Percentiles rank a stretch among this genome's conserved stretches.
phyloP scores from a whole-genome alignment of 2,797 vertebrate species.

The Hephaestus fuliginosus region DNA sequence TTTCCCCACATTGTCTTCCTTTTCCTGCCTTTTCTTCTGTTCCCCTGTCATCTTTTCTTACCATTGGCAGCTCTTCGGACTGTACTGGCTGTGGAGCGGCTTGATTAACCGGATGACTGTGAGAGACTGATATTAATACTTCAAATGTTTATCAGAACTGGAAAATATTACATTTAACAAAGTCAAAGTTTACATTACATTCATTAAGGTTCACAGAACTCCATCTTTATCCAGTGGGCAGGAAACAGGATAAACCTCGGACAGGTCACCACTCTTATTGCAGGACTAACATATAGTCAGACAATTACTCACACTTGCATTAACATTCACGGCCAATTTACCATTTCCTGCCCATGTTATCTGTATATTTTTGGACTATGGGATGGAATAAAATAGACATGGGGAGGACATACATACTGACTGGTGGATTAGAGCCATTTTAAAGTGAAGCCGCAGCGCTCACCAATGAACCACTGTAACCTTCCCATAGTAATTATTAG shows the following conservation, averaged over 20 bases:
- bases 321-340: neutral
- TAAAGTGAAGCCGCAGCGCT: neutral
- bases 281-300: neutral
- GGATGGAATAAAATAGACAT: neutral
- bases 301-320: neutral
- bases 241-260: neutral
- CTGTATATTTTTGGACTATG: neutral
- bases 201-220: neutral
- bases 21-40: neutral
- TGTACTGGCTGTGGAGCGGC: neutral
- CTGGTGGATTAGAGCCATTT: neutral
- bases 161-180: too few relatives aligned
- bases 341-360: neutral
- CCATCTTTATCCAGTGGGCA: neutral
- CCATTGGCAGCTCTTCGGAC: conserved; percentile 11
- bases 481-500: too few relatives aligned
- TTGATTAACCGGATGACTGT: conserved; percentile 3
- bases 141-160: neutral
- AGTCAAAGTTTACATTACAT: too few relatives aligned
- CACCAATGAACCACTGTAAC: neutral
- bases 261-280: neutral
- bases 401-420: neutral
- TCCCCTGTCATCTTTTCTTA: conserved; percentile 12
- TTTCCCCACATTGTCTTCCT: neutral
- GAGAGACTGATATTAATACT: neutral